Evolutionary conservation across 2,888 invertebrate genomes (phyloP), one percentile per base, ranked within the genome.

Genomic region (Melipona beecheii): DNA sequence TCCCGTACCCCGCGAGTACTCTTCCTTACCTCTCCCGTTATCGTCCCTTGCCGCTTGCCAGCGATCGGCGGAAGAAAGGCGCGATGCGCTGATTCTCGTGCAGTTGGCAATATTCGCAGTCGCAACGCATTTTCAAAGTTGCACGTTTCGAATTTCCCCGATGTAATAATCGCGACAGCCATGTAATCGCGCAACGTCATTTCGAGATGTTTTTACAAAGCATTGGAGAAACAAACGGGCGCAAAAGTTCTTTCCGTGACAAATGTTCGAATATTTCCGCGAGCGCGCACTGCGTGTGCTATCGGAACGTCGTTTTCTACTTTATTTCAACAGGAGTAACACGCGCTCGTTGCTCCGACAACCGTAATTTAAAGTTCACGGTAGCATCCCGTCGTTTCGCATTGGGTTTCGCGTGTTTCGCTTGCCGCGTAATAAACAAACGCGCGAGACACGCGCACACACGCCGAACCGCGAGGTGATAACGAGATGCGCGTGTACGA

Each of bases 401-500:
- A 64, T 77, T 70, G 36, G 54, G 54, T n/a, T n/a, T n/a, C n/a
- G n/a, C 73, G 74, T 68, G 78, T 69, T 69, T 71, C 75, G 68
- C 43, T 43, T 43, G 43, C 73, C 73, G 78, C 68, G 78, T 74
- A 56, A 86, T 83, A 78, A 84, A 82, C 86, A 84, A 87, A 87
- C 76, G 66, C 84, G 81, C 76, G 76, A 76, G 86, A 80, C 82
- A 69, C 66, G 77, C 9, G 6, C 36, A 36, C 6, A 36, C 36
- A 36, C 9, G 9, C 9, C 36, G 36, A 36, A 36, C 9, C 36
- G 36, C 36, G 9, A 36, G 36, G 43, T 77, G 87, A 84, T 86
- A 87, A 86, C 87, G 84, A 84, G 81, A 72, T 74, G 84, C 84
- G 71, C 82, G 84, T 82, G 75, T 82, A 75, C 84, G 77, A 68